Conservation (phyloP, 2,113 vertebrate species). For the Platichthys stellatus region DNA sequence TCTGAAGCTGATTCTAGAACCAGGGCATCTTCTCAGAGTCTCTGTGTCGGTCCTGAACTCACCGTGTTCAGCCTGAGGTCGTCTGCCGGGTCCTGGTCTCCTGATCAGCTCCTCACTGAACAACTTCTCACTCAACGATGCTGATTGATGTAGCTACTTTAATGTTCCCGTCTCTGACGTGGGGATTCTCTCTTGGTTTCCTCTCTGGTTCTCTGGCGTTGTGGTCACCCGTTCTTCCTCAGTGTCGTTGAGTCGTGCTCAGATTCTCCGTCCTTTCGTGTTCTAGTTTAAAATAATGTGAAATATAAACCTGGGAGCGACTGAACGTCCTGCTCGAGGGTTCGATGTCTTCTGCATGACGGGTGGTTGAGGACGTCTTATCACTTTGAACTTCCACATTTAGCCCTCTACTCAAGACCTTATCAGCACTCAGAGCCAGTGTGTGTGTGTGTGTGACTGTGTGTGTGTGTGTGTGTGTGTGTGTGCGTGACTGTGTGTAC, state of each 20-base stretch:
- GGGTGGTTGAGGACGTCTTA: slow-evolving; percentile 49
- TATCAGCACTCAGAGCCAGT: slow-evolving; percentile 49
- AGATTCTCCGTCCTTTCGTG: background rate
- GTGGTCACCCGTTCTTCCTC: background rate
- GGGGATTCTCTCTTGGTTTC: too few relatives aligned
- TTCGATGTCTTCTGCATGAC: slow-evolving; percentile 10
- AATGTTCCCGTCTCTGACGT: too few relatives aligned
- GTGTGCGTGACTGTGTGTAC: background rate
- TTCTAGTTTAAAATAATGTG: background rate
- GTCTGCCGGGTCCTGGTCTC: too few relatives aligned
- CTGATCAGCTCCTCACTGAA: too few relatives aligned
- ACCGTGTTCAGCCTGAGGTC: slow-evolving; percentile 27
- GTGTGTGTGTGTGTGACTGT: slow-evolving; percentile 14
- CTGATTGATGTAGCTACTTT: too few relatives aligned
- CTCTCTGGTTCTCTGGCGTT: too few relatives aligned
- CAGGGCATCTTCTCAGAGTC: too few relatives aligned
- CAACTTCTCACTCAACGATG: too few relatives aligned
- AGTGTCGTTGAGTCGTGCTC: too few relatives aligned
- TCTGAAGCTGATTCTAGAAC: too few relatives aligned
- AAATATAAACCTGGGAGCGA: fast-evolving
- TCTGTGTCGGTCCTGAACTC: background rate
- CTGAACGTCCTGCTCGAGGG: background rate
- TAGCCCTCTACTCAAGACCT: slow-evolving; percentile 67
- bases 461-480: background rate
- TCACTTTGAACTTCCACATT: slow-evolving; percentile 61